phyloP scores from a whole-genome alignment of 2,113 vertebrate species.

The Carassius gibelio region DNA sequence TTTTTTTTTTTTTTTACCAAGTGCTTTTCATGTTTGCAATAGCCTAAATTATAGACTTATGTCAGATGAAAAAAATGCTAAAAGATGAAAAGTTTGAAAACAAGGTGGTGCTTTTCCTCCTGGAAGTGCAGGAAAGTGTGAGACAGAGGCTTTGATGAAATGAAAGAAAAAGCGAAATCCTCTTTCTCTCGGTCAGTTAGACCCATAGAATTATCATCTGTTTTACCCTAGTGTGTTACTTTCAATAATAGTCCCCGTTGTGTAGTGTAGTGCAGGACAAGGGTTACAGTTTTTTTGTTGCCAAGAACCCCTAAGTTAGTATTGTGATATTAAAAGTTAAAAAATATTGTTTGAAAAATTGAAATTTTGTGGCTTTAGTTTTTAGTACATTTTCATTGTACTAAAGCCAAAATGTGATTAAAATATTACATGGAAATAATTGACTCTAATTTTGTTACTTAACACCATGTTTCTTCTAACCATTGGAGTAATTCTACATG shows the following conservation, averaged over 20 bases:
- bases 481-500: background rate
- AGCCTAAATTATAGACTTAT: conserved; percentile 30
- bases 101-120: no score
- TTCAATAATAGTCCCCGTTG: background rate
- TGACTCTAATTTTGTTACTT: no score
- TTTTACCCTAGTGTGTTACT: no score
- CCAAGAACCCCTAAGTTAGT: background rate
- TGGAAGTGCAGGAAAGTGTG: no score
- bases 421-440: background rate
- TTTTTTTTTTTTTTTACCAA: conserved; percentile 28
- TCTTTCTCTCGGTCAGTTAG: background rate
- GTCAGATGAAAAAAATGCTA: background rate
- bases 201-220: background rate
- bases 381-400: background rate
- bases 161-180: background rate
- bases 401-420: background rate
- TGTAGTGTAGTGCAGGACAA: background rate
- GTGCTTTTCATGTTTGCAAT: conserved; percentile 58
- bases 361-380: background rate
- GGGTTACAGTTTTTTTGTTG: background rate
- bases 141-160: background rate
- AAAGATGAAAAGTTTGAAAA: conserved; percentile 40
- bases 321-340: background rate
- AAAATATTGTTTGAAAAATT: background rate
- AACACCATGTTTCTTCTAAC: background rate